Conservation (phyloP, 1,140 invertebrate genomes). For the Bathynomus jamesi region DNA sequence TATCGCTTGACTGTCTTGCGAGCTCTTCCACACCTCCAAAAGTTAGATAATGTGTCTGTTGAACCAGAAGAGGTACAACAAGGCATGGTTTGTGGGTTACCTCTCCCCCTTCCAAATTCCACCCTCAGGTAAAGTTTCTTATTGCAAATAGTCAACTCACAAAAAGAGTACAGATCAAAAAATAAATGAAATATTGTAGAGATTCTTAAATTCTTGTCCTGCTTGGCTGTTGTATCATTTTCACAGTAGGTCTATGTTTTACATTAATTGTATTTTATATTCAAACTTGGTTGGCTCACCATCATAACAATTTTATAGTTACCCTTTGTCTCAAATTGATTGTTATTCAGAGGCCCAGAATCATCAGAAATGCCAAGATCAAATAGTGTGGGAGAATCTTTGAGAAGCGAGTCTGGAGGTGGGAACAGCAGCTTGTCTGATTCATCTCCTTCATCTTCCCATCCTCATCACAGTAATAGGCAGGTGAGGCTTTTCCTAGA, state of each 20-base stretch:
- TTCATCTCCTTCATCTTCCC: not conserved
- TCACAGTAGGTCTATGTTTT: too few species aligned
- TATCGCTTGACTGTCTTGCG: slow-evolving; percentile 78
- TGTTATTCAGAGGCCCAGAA: not conserved
- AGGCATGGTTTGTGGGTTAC: slow-evolving; percentile 53
- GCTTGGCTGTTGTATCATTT: too few species aligned
- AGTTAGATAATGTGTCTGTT: slow-evolving; percentile 78
- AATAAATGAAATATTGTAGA: too few species aligned
- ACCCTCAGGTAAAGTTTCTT: not conserved
- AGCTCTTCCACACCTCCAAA: slow-evolving; percentile 78
- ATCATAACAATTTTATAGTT: not conserved
- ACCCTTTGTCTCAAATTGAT: not conserved
- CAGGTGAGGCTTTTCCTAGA: too few species aligned
- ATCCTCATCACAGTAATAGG: not conserved
- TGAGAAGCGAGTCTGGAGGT: not conserved
- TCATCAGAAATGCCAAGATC: not conserved
- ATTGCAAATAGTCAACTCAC: too few species aligned
- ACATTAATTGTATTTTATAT: too few species aligned
- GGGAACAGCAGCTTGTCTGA: not conserved
- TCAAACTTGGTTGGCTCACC: too few species aligned
- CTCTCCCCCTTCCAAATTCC: slow-evolving; percentile 41
- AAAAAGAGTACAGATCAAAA: too few species aligned
- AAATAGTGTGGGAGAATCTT: not conserved
- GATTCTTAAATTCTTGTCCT: too few species aligned
- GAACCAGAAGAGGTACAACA: slow-evolving; percentile 68